Percentiles rank a stretch among this genome's conserved stretches.
These are phyloP conservation scores for Rana temporaria DNA, from an alignment of 2,113 vertebrate genomes.

Conservation along the genomic window DNA sequence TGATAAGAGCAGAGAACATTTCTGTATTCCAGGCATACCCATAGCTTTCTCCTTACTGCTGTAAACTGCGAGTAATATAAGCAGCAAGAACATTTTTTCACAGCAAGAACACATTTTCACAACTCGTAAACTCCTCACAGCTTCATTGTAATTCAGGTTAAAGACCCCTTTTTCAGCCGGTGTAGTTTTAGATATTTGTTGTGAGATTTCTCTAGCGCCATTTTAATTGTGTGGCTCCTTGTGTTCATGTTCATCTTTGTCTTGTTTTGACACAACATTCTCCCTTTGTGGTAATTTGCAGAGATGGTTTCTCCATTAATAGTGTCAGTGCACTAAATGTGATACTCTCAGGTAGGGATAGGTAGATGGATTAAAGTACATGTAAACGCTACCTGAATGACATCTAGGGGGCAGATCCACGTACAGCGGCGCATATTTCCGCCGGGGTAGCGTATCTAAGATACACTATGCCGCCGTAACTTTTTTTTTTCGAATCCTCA, in stretches of 20 bases:
- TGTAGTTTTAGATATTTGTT: conserved; percentile 21
- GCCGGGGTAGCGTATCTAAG: no score
- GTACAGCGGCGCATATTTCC: no score
- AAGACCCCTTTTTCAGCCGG: neutral
- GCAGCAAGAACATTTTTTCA: conserved; percentile 9
- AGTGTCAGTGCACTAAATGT: no score
- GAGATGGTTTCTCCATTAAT: no score
- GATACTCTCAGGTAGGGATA: no score
- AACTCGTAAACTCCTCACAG: conserved; percentile 26
- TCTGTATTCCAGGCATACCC: conserved; percentile 10
- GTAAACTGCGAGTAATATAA: conserved; percentile 28
- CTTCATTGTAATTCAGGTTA: conserved; percentile 30
- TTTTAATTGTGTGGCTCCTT: neutral
- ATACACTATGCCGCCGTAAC: no score
- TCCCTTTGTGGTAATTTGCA: neutral
- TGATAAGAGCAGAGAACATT: conserved; percentile 27
- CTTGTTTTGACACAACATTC: neutral
- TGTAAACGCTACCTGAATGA: no score
- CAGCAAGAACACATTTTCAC: conserved; percentile 25
- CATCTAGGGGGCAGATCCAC: no score
- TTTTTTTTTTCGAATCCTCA: no score
- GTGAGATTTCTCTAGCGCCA: neutral
- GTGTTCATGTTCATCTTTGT: no score
- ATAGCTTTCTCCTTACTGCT: neutral
- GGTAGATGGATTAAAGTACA: no score